Evolutionary conservation across 2,113 vertebrate species (phyloP).

Genomic region (Calidris pugnax): DNA sequence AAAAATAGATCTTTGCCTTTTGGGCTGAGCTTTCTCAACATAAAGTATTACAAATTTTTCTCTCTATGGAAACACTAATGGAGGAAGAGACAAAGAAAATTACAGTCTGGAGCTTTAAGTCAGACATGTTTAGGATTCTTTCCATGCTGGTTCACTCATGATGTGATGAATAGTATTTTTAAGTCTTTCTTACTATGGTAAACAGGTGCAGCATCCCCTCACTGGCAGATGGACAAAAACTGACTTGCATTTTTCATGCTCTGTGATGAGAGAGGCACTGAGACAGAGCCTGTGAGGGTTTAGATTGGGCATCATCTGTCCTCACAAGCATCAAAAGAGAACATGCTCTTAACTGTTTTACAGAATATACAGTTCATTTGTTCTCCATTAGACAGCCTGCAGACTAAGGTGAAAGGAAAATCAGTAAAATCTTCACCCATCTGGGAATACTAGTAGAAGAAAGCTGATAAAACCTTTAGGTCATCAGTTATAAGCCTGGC

Average conservation of each 20-base stretch:
- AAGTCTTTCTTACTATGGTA: neutral
- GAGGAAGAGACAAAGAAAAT: neutral
- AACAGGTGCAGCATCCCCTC: neutral
- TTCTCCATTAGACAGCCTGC: neutral
- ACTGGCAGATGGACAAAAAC: neutral
- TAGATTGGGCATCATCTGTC: neutral
- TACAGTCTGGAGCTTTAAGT: neutral
- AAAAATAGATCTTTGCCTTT: neutral
- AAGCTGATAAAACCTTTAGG: neutral
- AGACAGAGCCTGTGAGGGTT: neutral
- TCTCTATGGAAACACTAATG: neutral
- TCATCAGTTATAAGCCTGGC: neutral
- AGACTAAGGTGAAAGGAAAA: neutral
- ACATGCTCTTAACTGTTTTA: neutral
- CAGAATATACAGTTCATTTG: neutral
- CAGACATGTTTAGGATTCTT: neutral
- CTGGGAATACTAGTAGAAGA: neutral
- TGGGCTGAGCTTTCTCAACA: neutral
- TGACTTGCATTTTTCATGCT: neutral
- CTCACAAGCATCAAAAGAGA: neutral
- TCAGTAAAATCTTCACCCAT: neutral
- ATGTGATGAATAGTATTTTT: neutral
- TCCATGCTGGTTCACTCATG: neutral
- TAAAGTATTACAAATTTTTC: neutral
- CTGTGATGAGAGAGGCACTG: neutral